A percentile compares a stretch with the other conserved stretches of the same genome.
Evolutionary conservation across 2,888 invertebrate species (phyloP).

Genomic region (Drosophila neonasuta): DNA sequence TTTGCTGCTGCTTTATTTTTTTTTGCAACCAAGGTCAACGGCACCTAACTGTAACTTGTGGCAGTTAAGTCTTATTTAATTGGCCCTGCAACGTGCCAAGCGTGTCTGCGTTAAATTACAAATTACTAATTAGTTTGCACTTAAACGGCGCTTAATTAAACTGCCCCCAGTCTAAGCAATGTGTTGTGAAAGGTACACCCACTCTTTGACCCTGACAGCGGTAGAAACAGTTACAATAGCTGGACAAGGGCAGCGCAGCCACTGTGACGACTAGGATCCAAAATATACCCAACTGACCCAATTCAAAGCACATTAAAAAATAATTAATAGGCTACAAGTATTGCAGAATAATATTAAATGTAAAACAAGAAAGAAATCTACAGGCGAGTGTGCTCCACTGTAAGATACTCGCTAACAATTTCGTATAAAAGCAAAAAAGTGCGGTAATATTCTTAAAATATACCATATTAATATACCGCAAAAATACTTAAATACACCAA

Average conservation of each 20-base stretch:
- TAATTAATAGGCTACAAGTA: neutral
- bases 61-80: slow-evolving; percentile 46
- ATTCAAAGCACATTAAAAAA: slow-evolving; percentile 17
- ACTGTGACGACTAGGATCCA: slow-evolving; percentile 45
- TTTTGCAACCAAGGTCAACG: slow-evolving; percentile 68
- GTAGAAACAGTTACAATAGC: neutral
- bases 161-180: neutral
- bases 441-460: no score
- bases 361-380: neutral
- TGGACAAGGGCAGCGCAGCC: slow-evolving; percentile 42
- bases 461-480: no score
- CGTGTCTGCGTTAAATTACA: slow-evolving; percentile 66
- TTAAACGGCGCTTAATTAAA: slow-evolving; percentile 52
- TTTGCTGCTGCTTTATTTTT: neutral
- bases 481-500: no score
- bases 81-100: slow-evolving; percentile 55
- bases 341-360: neutral
- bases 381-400: no score
- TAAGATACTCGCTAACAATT: no score
- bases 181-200: slow-evolving; percentile 51
- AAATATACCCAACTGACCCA: slow-evolving; percentile 37
- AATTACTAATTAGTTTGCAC: slow-evolving; percentile 70
- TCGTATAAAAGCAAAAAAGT: no score
- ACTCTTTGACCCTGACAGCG: slow-evolving; percentile 44
- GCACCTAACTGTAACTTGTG: slow-evolving; percentile 62